Conservation (phyloP, 2,113 vertebrate species). For the Bungarus multicinctus region DNA sequence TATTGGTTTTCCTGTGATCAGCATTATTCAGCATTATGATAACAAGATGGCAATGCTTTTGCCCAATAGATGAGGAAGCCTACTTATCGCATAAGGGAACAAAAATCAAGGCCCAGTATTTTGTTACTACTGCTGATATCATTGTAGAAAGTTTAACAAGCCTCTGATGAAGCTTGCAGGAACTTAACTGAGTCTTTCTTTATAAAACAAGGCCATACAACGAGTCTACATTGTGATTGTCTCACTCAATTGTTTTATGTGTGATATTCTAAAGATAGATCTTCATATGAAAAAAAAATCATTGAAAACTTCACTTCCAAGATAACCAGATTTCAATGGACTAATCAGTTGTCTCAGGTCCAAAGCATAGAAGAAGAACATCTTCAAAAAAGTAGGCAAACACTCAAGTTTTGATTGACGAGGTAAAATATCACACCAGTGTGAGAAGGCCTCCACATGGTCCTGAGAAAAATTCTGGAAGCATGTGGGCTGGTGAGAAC, state of each 20-base stretch:
- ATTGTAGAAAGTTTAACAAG: background rate
- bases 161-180: background rate
- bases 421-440: background rate
- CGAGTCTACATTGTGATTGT: background rate
- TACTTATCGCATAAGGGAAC: background rate
- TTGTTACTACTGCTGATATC: background rate
- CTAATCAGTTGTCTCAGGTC: background rate
- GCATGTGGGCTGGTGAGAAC: background rate
- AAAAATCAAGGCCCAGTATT: background rate
- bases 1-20: background rate
- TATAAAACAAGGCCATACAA: background rate
- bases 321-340: background rate
- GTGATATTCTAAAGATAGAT: background rate
- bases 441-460: background rate
- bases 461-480: background rate
- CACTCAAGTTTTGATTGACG: background rate
- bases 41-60: background rate
- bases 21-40: background rate
- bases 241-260: background rate
- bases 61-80: background rate
- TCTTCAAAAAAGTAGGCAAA: background rate
- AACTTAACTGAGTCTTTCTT: background rate
- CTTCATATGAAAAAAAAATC: background rate
- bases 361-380: background rate
- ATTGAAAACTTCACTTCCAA: background rate